These are phyloP conservation scores for Falcunculus frontatus DNA, from an alignment of 2,113 vertebrate species.

Conservation along the genomic window DNA sequence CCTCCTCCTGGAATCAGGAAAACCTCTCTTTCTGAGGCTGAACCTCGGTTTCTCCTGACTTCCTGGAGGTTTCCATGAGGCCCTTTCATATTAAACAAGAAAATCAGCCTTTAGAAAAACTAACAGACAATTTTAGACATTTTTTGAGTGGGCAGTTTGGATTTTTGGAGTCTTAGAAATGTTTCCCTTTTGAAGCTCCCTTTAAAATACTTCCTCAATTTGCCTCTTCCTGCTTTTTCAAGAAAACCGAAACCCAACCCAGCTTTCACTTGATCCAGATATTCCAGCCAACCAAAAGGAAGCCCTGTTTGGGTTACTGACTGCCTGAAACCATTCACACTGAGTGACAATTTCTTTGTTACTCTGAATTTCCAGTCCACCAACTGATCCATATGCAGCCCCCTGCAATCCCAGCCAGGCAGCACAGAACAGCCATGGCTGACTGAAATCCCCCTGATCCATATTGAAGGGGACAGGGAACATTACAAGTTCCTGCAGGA, in stretches of 20 bases:
- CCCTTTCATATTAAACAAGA: not conserved
- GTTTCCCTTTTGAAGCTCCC: not conserved
- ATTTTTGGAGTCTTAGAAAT: not conserved
- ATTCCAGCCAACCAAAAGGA: not conserved
- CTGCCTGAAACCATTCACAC: not conserved
- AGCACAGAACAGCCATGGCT: not conserved
- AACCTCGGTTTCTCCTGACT: not conserved
- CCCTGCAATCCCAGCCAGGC: not conserved
- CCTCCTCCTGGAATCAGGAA: not conserved
- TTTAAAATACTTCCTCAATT: not conserved
- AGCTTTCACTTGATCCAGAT: not conserved
- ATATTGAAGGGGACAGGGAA: not conserved
- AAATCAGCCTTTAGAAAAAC: not conserved
- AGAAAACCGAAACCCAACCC: not conserved
- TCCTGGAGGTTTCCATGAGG: not conserved
- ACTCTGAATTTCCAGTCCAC: not conserved
- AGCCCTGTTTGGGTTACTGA: not conserved
- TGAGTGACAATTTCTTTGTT: not conserved
- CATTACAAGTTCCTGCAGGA: fast-evolving
- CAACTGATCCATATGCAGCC: not conserved
- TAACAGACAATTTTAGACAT: not conserved
- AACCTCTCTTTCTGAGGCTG: not conserved
- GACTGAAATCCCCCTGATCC: not conserved
- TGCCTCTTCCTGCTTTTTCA: not conserved
- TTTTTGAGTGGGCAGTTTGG: not conserved